These are phyloP conservation scores for Melieria crassipennis DNA, from an alignment of 2,888 invertebrate species.

Conservation along the genomic window DNA sequence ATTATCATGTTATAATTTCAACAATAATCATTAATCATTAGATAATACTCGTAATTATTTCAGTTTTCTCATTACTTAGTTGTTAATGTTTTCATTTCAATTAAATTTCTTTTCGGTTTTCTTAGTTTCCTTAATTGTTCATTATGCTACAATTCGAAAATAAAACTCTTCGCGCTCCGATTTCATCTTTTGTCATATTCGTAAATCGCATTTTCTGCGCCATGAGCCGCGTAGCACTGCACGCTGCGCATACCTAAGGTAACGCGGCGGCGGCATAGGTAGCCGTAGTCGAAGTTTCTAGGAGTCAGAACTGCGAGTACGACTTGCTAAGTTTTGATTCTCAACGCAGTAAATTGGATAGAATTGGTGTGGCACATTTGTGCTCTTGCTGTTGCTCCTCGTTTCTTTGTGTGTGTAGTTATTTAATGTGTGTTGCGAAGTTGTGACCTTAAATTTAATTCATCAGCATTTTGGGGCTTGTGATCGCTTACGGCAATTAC, in stretches of 20 bases:
- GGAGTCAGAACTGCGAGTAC: too few species aligned
- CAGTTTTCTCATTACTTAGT: neutral
- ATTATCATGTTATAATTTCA: conserved; percentile 47
- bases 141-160: conserved; percentile 30
- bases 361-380: conserved; percentile 1
- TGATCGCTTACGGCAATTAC: neutral
- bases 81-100: neutral
- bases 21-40: conserved; percentile 25
- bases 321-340: conserved; percentile 13
- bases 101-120: neutral
- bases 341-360: conserved; percentile 24
- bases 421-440: neutral
- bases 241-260: too few species aligned
- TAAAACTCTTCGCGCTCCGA: neutral
- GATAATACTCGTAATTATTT: neutral
- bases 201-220: too few species aligned
- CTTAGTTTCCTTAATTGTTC: neutral
- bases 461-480: conserved; percentile 11
- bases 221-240: too few species aligned
- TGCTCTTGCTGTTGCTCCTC: neutral
- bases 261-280: too few species aligned
- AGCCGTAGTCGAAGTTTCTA: too few species aligned
- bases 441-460: conserved; percentile 5
- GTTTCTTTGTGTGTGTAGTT: conserved; percentile 6
- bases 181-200: neutral